These are phyloP conservation scores for Mechanitis mazaeus DNA, from an alignment of 2,888 invertebrate genomes.

Conservation along the genomic window DNA sequence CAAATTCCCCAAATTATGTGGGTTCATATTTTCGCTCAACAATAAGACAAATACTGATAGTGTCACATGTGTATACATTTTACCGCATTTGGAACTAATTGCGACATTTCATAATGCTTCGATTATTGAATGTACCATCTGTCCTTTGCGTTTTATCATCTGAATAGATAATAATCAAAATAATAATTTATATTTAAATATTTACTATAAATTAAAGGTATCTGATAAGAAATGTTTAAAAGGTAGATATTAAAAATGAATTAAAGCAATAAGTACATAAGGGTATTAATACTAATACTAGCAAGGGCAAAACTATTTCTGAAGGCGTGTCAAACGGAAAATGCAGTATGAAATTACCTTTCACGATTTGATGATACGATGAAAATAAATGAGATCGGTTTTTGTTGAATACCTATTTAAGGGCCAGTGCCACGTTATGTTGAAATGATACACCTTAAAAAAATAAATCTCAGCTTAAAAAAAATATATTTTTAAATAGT, in stretches of 20 bases:
- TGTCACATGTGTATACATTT: slow-evolving; percentile 70
- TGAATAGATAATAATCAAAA: not conserved
- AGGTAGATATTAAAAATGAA: too few relatives aligned
- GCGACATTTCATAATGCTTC: slow-evolving; percentile 65
- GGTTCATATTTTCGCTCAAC: slow-evolving; percentile 70
- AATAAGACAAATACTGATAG: slow-evolving; percentile 73
- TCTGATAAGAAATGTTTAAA: too few relatives aligned
- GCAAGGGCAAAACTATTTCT: slow-evolving; percentile 64
- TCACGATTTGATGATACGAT: slow-evolving; percentile 67
- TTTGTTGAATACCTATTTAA: slow-evolving; percentile 46
- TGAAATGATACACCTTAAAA: slow-evolving; percentile 37
- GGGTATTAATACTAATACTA: slow-evolving; percentile 49
- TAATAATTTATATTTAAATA: not conserved
- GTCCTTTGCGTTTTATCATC: slow-evolving; percentile 28
- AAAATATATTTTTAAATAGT: slow-evolving; percentile 13
- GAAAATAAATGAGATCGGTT: slow-evolving; percentile 67
- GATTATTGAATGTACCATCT: slow-evolving; percentile 67
- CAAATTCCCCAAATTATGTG: slow-evolving; percentile 74
- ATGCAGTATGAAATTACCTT: slow-evolving; percentile 72
- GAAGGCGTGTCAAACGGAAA: slow-evolving; percentile 65
- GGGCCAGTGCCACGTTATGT: slow-evolving; percentile 48
- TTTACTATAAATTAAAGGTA: too few relatives aligned
- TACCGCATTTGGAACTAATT: slow-evolving; percentile 74
- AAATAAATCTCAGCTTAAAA: too few relatives aligned
- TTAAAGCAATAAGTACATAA: not conserved